Evolutionary conservation across 2,113 vertebrate genomes (phyloP).

Genomic region (Oxygymnocypris stewartii): DNA sequence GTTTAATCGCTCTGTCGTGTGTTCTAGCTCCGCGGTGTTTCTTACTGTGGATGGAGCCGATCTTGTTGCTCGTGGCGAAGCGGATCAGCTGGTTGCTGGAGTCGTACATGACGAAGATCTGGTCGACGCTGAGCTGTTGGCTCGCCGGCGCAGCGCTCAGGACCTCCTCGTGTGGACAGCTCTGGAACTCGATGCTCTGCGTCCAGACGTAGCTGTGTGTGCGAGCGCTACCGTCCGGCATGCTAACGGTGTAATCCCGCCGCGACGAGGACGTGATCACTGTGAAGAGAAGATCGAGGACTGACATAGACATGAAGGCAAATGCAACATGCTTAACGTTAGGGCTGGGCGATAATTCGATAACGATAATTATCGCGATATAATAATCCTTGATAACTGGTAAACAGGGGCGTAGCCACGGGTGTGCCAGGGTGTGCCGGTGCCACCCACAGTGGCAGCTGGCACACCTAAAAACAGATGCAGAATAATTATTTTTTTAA

Average conservation of each 20-base stretch:
- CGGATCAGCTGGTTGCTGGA: slow-evolving; percentile 81
- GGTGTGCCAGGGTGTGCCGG: too few species aligned
- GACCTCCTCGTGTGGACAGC: slow-evolving; percentile 77
- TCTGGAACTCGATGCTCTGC: slow-evolving; percentile 88
- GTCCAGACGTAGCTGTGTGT: slow-evolving; percentile 83
- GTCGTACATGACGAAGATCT: slow-evolving; percentile 90
- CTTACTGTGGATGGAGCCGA: slow-evolving; percentile 85
- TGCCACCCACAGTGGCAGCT: too few species aligned
- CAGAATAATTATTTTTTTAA: too few species aligned
- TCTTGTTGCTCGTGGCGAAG: slow-evolving; percentile 90
- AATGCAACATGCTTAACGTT: too few species aligned
- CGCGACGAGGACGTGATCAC: slow-evolving; percentile 91
- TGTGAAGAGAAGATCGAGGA: slow-evolving; percentile 37
- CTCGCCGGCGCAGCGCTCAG: slow-evolving; percentile 48
- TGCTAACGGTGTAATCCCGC: slow-evolving; percentile 81
- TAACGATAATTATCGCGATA: too few species aligned
- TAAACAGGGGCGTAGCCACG: too few species aligned
- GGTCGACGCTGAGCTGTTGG: slow-evolving; percentile 84
- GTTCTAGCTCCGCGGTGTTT: background rate
- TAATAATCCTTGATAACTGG: too few species aligned
- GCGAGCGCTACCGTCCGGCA: slow-evolving; percentile 71
- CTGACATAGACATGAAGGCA: too few species aligned
- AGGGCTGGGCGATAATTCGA: too few species aligned
- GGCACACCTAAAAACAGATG: too few species aligned
- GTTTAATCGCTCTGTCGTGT: too few species aligned